Conservation (phyloP, 2,113 vertebrate genomes). For the Reinhardtius hippoglossoides region DNA sequence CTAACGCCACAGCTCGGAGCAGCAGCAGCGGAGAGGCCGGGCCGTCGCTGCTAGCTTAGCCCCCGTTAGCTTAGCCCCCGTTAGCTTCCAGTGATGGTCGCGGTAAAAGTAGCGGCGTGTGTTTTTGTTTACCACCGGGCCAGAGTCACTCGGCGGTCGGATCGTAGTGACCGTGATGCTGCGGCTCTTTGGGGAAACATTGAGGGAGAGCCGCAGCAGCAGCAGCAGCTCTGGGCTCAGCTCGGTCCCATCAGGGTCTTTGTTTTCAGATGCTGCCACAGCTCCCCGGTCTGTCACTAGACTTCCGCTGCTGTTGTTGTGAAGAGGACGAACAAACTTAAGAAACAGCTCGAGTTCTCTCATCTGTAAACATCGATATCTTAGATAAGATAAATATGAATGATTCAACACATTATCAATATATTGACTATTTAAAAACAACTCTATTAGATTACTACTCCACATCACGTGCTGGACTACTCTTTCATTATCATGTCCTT, state of each 20-base stretch:
- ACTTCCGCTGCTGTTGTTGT: background rate
- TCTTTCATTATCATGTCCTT: too few species aligned
- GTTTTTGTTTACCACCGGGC: background rate
- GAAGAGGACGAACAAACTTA: too few species aligned
- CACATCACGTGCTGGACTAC: too few species aligned
- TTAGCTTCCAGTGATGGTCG: background rate
- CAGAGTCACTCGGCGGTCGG: background rate
- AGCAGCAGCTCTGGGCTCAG: background rate
- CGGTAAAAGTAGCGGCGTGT: background rate
- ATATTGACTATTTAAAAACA: too few species aligned
- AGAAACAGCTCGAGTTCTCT: too few species aligned
- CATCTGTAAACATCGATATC: too few species aligned
- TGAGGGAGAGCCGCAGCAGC: background rate
- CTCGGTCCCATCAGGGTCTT: conserved; percentile 52
- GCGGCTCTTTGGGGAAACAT: too few species aligned
- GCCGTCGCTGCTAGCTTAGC: conserved; percentile 19
- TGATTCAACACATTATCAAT: too few species aligned
- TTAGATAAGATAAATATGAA: too few species aligned
- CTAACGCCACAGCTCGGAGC: conserved; percentile 20
- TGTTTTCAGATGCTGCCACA: conserved; percentile 54
- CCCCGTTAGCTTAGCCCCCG: conserved; percentile 8
- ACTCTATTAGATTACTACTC: too few species aligned
- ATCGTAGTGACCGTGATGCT: too few species aligned
- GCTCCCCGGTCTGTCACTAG: background rate
- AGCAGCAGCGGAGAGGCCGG: conserved; percentile 38